Conservation (phyloP, 2,888 invertebrate genomes). For the Cephus spinipes region DNA sequence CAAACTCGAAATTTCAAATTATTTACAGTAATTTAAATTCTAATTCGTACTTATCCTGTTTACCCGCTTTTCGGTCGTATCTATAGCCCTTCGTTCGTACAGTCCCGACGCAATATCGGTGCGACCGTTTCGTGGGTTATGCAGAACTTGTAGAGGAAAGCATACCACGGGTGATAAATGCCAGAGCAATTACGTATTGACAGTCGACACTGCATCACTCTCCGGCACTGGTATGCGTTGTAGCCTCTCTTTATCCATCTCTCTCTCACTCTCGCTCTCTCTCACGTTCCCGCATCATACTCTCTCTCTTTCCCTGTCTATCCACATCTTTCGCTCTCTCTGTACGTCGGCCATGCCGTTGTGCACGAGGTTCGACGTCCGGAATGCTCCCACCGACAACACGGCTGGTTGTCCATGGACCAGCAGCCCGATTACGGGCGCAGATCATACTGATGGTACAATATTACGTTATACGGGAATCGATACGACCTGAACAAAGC, state of each 20-base stretch:
- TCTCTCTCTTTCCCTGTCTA: not conserved
- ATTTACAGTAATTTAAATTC: not conserved
- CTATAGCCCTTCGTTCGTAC: not conserved
- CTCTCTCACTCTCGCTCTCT: not conserved
- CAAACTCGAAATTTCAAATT: not conserved
- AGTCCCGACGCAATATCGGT: not conserved
- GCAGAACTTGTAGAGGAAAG: not conserved
- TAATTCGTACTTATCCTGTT: not conserved
- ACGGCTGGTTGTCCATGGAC: not conserved
- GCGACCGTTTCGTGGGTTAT: not conserved
- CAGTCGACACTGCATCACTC: slow-evolving; percentile 35
- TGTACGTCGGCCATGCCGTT: not conserved
- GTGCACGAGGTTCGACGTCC: not conserved
- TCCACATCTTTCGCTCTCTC: not conserved
- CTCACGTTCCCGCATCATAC: too few relatives aligned
- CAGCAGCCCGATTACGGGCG: not conserved
- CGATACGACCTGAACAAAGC: not conserved
- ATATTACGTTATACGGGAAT: not conserved
- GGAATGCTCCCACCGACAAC: not conserved
- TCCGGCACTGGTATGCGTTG: not conserved
- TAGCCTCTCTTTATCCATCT: not conserved
- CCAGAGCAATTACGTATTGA: slow-evolving; percentile 52
- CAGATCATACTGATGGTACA: not conserved
- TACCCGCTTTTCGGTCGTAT: not conserved
- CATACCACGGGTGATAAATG: slow-evolving; percentile 41